phyloP scores from a whole-genome alignment of 2,888 invertebrate genomes.

The Macropis europaea region DNA sequence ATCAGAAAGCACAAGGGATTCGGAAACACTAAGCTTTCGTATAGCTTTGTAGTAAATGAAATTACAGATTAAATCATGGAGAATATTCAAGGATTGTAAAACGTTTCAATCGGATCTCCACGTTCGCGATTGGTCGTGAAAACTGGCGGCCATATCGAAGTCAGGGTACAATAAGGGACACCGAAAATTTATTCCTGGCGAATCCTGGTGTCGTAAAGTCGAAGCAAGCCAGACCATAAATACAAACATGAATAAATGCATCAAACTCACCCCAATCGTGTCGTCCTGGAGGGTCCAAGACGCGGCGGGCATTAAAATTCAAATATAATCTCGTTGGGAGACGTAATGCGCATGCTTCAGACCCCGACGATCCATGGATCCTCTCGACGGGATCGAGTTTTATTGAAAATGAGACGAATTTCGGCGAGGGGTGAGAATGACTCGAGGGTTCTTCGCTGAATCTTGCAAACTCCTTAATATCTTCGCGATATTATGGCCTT shows the following conservation, averaged over 20 bases:
- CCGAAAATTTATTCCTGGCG: conserved; percentile 53
- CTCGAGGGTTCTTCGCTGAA: no score
- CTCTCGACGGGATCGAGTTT: neutral
- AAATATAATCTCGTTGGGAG: conserved; percentile 68
- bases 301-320: conserved; percentile 69
- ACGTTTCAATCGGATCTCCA: conserved; percentile 18
- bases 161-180: conserved; percentile 27
- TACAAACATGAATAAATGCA: conserved; percentile 75
- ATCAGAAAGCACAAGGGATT: no score
- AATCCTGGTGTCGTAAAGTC: conserved; percentile 58
- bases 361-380: neutral
- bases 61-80: no score
- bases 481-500: no score
- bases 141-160: neutral
- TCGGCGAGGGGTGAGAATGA: no score
- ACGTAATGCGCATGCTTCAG: conserved; percentile 23
- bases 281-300: conserved; percentile 20
- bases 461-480: no score
- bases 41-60: no score
- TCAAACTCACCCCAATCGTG: conserved; percentile 56
- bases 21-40: no score
- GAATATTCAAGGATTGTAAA: no score
- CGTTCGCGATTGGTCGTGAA: conserved; percentile 12
- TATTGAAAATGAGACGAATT: neutral
- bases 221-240: conserved; percentile 60